These are phyloP conservation scores for Itoplectis maculator DNA, from an alignment of 2,888 invertebrate species.

Conservation along the genomic window DNA sequence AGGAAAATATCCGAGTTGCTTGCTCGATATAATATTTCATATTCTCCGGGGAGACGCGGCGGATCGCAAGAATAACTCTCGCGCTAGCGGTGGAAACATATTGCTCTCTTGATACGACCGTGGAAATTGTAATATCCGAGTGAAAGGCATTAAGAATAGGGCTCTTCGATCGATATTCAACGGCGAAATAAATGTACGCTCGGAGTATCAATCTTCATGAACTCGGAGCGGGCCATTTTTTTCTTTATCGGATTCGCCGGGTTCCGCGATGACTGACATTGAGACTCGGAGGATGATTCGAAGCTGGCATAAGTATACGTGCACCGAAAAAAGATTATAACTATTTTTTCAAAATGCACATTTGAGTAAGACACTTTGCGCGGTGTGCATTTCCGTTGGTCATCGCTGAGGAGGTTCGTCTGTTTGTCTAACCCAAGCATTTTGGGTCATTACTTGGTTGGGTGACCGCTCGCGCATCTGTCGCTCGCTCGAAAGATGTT, in stretches of 20 bases:
- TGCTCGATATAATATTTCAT: slow-evolving; percentile 20
- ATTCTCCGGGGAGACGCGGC: slow-evolving; percentile 1
- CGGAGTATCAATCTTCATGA: neutral
- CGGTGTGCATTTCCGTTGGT: too few species aligned
- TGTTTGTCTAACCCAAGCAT: too few species aligned
- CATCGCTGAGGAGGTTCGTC: too few species aligned
- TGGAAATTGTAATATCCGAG: slow-evolving; percentile 14
- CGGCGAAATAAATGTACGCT: neutral
- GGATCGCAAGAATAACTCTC: slow-evolving; percentile 9
- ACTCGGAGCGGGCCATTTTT: neutral
- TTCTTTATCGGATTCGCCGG: neutral
- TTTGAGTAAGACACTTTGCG: neutral
- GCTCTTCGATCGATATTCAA: neutral
- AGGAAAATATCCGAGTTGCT: slow-evolving; percentile 15
- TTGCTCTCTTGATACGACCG: slow-evolving; percentile 19
- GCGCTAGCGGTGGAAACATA: neutral
- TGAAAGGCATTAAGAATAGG: neutral
- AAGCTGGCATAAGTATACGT: too few species aligned
- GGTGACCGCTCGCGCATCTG: too few species aligned
- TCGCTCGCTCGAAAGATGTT: too few species aligned
- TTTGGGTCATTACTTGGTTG: too few species aligned
- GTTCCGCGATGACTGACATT: neutral
- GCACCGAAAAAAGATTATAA: neutral
- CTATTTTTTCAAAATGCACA: neutral
- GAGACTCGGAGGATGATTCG: neutral